phyloP scores from a whole-genome alignment of 2,113 vertebrate species.

The Nibea albiflora region DNA sequence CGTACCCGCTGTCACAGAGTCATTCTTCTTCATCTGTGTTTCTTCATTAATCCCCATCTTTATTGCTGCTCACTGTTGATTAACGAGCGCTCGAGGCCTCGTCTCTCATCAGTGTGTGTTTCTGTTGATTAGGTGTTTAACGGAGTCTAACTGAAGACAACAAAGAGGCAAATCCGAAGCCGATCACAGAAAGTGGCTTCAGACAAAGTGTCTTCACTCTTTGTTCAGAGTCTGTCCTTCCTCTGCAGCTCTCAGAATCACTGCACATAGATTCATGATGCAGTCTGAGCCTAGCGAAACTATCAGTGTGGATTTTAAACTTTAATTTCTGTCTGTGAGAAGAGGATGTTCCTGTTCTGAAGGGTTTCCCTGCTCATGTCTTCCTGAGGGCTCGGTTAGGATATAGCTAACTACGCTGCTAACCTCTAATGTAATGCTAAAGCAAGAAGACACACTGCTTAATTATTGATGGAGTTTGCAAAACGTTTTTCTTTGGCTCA shows the following conservation, averaged over 20 bases:
- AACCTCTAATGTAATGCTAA: slow-evolving; percentile 4
- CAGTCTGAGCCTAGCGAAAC: not conserved
- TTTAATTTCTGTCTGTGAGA: not conserved
- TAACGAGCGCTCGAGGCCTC: not conserved
- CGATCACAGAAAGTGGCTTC: not conserved
- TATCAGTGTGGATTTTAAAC: not conserved
- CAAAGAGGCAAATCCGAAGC: not conserved
- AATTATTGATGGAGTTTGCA: slow-evolving; percentile 43
- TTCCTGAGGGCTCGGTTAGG: slow-evolving; percentile 8
- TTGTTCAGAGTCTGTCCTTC: not conserved
- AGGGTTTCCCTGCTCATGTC: slow-evolving; percentile 11
- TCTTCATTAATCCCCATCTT: not conserved
- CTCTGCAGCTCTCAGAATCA: not conserved
- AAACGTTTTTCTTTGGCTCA: slow-evolving; percentile 7
- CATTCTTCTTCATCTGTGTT: not conserved
- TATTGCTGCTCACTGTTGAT: not conserved
- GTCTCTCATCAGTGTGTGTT: not conserved
- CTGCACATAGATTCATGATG: not conserved
- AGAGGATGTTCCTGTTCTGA: not conserved
- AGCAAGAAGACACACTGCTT: slow-evolving; percentile 11
- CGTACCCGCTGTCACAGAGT: slow-evolving; percentile 49
- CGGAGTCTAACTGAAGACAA: not conserved
- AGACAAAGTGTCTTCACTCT: not conserved
- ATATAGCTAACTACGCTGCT: not conserved
- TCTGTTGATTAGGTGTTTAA: not conserved